Percentiles rank a stretch among this genome's conserved stretches.
Evolutionary conservation across 2,113 vertebrate species (phyloP).

Genomic region (crab-eating macaque (Macaca fascicularis)): DNA sequence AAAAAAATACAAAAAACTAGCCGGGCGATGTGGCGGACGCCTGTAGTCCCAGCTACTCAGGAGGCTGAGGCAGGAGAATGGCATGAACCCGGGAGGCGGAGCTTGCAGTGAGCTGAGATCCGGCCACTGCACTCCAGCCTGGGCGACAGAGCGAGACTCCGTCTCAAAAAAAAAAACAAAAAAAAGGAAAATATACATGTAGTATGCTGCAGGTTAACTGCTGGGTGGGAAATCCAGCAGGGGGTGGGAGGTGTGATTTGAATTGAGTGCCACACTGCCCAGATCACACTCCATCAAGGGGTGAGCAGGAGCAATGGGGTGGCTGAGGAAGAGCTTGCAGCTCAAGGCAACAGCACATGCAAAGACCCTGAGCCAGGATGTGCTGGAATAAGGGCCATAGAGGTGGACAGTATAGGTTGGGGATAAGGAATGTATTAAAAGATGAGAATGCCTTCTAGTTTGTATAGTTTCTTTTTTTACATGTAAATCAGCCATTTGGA

Average conservation of each 20-base stretch:
- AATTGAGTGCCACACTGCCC: neutral
- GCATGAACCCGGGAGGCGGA: too few species aligned
- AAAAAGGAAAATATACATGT: neutral
- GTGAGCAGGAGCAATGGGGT: neutral
- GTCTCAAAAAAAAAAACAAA: too few species aligned
- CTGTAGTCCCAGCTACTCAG: too few species aligned
- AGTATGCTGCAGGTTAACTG: neutral
- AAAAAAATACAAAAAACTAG: too few species aligned
- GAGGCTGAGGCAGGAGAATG: too few species aligned
- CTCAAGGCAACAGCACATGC: rapidly evolving
- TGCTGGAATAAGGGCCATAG: neutral
- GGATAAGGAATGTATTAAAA: neutral
- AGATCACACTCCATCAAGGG: neutral
- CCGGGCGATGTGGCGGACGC: too few species aligned
- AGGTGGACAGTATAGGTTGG: neutral
- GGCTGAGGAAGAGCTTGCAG: neutral
- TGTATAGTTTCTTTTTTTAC: neutral
- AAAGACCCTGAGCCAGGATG: neutral
- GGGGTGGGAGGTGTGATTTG: neutral
- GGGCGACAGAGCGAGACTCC: too few species aligned
- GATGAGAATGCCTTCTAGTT: neutral
- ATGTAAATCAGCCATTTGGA: slow-evolving; percentile 11
- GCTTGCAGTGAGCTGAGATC: too few species aligned
- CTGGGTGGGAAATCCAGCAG: neutral
- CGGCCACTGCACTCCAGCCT: too few species aligned